These are phyloP conservation scores for Hyaena hyaena DNA, from an alignment of 2,113 vertebrate genomes.

Conservation along the genomic window DNA sequence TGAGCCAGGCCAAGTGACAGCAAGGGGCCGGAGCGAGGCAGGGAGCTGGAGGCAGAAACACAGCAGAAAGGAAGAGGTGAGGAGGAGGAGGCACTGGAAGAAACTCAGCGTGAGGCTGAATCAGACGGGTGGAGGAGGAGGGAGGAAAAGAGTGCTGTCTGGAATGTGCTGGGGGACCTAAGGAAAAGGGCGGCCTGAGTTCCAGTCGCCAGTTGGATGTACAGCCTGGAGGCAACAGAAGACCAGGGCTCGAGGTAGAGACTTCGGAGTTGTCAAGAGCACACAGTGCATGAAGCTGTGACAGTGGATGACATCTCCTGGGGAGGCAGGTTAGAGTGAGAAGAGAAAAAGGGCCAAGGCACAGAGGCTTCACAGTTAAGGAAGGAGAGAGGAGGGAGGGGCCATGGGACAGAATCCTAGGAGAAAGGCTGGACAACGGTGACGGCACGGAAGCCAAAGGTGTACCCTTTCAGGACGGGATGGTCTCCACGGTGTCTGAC, in stretches of 20 bases:
- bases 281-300: background rate
- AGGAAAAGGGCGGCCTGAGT: background rate
- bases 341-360: background rate
- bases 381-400: background rate
- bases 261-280: background rate
- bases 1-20: background rate
- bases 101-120: background rate
- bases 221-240: background rate
- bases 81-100: too few relatives aligned
- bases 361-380: background rate
- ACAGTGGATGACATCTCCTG: background rate
- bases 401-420: background rate
- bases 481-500: background rate
- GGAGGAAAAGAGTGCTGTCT: background rate
- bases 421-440: background rate
- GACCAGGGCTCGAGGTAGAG: background rate
- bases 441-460: background rate
- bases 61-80: background rate
- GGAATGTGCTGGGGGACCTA: too few relatives aligned
- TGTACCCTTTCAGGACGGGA: background rate
- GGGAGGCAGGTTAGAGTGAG: background rate
- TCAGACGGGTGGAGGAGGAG: fast-evolving
- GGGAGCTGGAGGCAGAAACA: background rate
- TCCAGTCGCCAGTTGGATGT: background rate
- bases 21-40: background rate